Evolutionary conservation across 2,113 vertebrate genomes (phyloP).

Genomic region (Hyla sarda): DNA sequence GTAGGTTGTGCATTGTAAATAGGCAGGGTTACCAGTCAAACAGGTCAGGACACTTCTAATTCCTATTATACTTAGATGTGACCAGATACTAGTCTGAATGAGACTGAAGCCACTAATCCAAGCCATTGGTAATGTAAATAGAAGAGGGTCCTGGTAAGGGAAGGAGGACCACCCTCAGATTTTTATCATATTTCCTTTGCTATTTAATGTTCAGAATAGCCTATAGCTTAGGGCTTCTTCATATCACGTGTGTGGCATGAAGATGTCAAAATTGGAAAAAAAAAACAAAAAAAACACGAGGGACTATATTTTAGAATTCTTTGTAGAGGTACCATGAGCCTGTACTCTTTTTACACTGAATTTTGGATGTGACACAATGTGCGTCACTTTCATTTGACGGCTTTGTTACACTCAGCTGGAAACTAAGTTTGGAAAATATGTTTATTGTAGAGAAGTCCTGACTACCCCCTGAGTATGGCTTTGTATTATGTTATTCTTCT

Average conservation of each 20-base stretch:
- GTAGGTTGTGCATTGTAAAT: not conserved
- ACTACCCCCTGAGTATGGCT: not conserved
- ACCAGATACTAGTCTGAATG: not conserved
- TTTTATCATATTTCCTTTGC: too few species aligned
- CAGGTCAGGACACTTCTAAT: not conserved
- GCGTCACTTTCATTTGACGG: not conserved
- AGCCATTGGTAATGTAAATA: too few species aligned
- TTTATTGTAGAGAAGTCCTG: not conserved
- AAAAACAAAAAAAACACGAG: too few species aligned
- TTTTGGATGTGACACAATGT: not conserved
- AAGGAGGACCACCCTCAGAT: too few species aligned
- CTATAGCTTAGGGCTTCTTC: too few species aligned
- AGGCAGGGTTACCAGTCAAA: not conserved
- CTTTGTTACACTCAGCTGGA: conserved; percentile 25
- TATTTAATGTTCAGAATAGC: too few species aligned
- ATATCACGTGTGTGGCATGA: too few species aligned
- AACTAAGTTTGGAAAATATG: conserved; percentile 1
- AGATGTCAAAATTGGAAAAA: too few species aligned
- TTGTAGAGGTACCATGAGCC: not conserved
- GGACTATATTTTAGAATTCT: not conserved
- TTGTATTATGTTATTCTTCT: conserved; percentile 1
- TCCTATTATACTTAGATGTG: not conserved
- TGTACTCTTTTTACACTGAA: not conserved
- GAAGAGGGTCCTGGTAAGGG: too few species aligned
- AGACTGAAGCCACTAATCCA: not conserved